phyloP scores from a whole-genome alignment of 2,113 vertebrate genomes.

The Phoenicopterus ruber region DNA sequence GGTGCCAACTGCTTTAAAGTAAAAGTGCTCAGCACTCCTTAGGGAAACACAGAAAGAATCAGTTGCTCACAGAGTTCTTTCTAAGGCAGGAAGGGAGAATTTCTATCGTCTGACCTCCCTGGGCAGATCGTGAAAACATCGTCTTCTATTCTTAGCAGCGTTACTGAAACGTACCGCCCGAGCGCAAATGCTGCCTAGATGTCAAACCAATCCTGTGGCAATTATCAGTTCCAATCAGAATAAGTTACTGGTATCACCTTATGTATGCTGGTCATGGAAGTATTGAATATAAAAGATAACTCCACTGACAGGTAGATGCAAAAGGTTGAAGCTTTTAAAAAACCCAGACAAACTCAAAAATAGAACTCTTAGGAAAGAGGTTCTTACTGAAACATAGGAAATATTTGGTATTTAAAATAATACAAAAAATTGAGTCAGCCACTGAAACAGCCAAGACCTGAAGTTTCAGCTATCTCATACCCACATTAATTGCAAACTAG shows the following conservation, averaged over 20 bases:
- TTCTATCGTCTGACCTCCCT: neutral
- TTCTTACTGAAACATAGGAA: neutral
- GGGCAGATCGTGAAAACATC: neutral
- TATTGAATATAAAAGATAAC: neutral
- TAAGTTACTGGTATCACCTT: neutral
- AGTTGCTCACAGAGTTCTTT: neutral
- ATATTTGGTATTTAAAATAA: neutral
- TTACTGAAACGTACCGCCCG: neutral
- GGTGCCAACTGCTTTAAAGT: neutral
- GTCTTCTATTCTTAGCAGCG: neutral
- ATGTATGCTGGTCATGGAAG: neutral
- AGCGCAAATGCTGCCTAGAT: neutral
- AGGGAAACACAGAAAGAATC: neutral
- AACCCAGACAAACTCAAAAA: neutral
- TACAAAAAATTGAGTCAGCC: neutral
- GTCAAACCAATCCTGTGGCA: neutral
- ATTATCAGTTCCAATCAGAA: neutral
- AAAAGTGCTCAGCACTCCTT: neutral
- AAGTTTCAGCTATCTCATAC: neutral
- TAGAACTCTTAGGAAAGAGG: neutral
- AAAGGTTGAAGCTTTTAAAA: neutral
- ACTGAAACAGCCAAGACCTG: neutral
- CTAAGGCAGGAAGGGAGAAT: neutral
- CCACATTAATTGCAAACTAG: neutral
- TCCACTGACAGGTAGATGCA: neutral